Evolutionary conservation across 2,797 vertebrate genomes (phyloP), one percentile per base, ranked within the genome.

Genomic region (Sternotherus odoratus): DNA sequence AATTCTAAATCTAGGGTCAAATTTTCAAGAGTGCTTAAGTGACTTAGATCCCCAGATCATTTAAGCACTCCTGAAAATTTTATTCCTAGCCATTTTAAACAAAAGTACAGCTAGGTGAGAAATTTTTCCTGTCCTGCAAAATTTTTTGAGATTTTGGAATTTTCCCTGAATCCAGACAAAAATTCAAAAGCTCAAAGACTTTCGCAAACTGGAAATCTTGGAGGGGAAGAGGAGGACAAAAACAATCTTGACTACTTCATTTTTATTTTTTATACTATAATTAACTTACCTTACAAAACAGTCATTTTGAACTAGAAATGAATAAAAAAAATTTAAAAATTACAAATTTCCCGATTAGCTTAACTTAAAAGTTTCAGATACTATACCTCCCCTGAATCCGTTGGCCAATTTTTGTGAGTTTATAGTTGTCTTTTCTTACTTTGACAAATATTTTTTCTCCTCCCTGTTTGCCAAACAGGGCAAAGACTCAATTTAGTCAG

Each of bases 11-110:
- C 46, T 9, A 11, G 0, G 0, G 17, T 72, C 63, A 94, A 81
- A 83, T 51, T 79, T 89, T 89, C 82, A 79, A 49, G 3, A 39
- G 79, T 6, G 12, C 48, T 89, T 77, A 82, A 66, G 10, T 36
- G 63, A 66, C 17, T 23, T 66, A 66, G 16, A 10, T 15, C 36
- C 17, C 17, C n/a, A 36, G 16, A 33, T 66, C n/a, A 36, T 66
- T 66, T 66, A 21, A 17, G 19, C n/a, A 66, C 63, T 66, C 10
- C 33, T 63, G 30, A n/a, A 66, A 36, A 66, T 36, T 36, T 66
- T 36, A 66, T 39, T 9, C 5, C 33, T 66, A 21, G 19, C 12
- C 4, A 1, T 66, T 66, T 66, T 21, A 66, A 66, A 66, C 63
- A 66, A 66, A 66, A 66, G 63, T 36, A 36, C n/a, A 66, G 63